A percentile compares a stretch with the other conserved stretches of the same genome.
These are phyloP conservation scores for Hiodon tergisus DNA, from an alignment of 2,113 vertebrate species.

Conservation along the genomic window DNA sequence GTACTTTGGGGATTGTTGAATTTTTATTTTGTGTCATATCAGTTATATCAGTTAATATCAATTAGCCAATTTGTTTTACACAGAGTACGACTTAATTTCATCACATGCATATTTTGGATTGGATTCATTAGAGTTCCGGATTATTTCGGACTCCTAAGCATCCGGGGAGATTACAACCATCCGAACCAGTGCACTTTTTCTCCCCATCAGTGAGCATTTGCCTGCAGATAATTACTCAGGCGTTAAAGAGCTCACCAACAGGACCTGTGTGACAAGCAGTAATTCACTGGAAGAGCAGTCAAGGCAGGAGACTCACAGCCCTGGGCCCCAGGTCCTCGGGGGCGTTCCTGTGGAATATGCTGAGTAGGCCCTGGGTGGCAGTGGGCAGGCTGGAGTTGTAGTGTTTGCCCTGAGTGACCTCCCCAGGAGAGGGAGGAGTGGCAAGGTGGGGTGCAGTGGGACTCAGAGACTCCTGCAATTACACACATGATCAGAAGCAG, in stretches of 20 bases:
- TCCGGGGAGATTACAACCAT: no score
- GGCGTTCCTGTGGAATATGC: slow-evolving; percentile 73
- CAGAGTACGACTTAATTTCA: no score
- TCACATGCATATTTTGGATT: no score
- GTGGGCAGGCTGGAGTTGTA: slow-evolving; percentile 72
- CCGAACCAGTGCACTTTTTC: no score
- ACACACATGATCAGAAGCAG: slow-evolving; percentile 31
- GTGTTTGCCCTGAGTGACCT: slow-evolving; percentile 43
- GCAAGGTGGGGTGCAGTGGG: slow-evolving; percentile 44
- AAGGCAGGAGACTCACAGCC: slow-evolving; percentile 59
- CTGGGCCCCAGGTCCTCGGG: slow-evolving; percentile 74
- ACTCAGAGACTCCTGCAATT: slow-evolving; percentile 47
- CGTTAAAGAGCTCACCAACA: background rate
- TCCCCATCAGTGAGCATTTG: no score
- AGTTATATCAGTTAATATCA: no score
- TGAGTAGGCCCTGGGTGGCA: slow-evolving; percentile 77
- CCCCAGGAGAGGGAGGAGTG: slow-evolving; percentile 36
- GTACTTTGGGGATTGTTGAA: no score
- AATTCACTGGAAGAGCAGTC: background rate
- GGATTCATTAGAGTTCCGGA: no score
- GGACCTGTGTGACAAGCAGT: background rate
- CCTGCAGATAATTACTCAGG: no score
- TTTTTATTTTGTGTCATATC: no score
- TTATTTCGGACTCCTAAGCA: no score
- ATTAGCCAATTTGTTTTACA: no score